These are phyloP conservation scores for Ostrea denselamellosa DNA, from an alignment of 1,140 invertebrate species.

Conservation along the genomic window DNA sequence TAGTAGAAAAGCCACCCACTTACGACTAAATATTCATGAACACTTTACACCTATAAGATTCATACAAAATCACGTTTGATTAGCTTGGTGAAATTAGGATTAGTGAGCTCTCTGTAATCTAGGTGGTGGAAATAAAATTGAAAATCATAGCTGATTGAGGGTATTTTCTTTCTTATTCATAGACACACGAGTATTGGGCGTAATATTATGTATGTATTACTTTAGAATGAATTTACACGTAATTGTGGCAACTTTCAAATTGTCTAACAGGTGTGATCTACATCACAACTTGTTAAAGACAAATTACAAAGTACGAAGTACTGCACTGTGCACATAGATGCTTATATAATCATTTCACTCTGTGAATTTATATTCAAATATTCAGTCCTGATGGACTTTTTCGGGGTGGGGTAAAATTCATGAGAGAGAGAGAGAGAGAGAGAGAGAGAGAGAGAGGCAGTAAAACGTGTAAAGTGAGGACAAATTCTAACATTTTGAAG, in stretches of 20 bases:
- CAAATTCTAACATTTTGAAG: too few relatives aligned
- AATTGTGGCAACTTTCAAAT: too few relatives aligned
- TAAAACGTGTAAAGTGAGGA: too few relatives aligned
- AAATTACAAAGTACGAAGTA: too few relatives aligned
- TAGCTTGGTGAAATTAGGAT: background rate
- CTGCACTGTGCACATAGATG: too few relatives aligned
- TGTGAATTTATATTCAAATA: background rate
- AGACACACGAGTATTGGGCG: too few relatives aligned
- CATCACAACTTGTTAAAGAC: too few relatives aligned
- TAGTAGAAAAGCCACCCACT: background rate
- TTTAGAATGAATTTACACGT: too few relatives aligned
- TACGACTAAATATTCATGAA: background rate
- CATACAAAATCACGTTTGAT: background rate
- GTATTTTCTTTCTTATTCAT: background rate
- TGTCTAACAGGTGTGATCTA: too few relatives aligned
- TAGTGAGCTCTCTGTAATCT: background rate
- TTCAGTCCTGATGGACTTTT: background rate
- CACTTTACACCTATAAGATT: background rate
- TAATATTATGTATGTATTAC: too few relatives aligned
- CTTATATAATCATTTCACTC: background rate
- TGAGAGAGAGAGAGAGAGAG: conserved; percentile 9
- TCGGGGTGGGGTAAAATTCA: too few relatives aligned
- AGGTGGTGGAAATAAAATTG: background rate
- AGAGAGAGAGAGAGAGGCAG: background rate
- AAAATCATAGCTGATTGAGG: background rate